Evolutionary conservation across 1,140 invertebrate species (phyloP), one percentile per base, ranked within the genome.

Genomic region (Calephelis nemesis): DNA sequence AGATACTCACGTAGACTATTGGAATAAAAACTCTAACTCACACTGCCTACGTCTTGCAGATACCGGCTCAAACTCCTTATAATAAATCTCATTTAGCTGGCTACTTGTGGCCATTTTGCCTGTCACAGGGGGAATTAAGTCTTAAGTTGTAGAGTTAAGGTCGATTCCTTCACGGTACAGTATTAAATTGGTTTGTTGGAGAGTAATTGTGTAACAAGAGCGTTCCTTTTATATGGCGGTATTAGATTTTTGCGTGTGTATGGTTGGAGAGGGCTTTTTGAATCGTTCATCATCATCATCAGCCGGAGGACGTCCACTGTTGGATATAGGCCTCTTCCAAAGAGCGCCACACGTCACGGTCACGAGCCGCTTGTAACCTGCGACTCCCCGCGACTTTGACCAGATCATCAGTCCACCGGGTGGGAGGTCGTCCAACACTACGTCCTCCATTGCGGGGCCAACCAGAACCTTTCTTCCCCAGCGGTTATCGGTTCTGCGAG

Each of bases 51-150:
- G 58, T 67, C 78, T 71, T 58, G 74, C 69, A 65, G 49, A 62
- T 64, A 79, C 84, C 71, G 69, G 82, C 83, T 84, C 70, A 65
- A 75, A 79, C 84, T 70, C 54, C 75, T 65, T 64, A 63, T 71
- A 76, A 84, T 84, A 81, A 83, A 83, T 83, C 73, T 79, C 73
- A 79, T 74, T 81, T 83, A 71, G 47, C 50, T 49, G 30, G 42
- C 64, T 63, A 68, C 64, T 67, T 66, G 47, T 19, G 50, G 9
- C 62, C 63, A 63, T 74, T 47, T 42, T 42, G 42, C 42, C 15
- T 62, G 58, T 42, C 42, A 5, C 39, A 42, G 8, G 42, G 42
- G 42, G 8, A 42, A 42, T 42, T 42, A 42, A 42, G 42, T 42
- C 42, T 42, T 42, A 42, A 42, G 5, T 42, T 42, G 8, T 8